A percentile compares a stretch with the other conserved stretches of the same genome.
These are phyloP conservation scores for Melanotaenia nigrans DNA, from an alignment of 2,797 vertebrate species.

Conservation along the genomic window DNA sequence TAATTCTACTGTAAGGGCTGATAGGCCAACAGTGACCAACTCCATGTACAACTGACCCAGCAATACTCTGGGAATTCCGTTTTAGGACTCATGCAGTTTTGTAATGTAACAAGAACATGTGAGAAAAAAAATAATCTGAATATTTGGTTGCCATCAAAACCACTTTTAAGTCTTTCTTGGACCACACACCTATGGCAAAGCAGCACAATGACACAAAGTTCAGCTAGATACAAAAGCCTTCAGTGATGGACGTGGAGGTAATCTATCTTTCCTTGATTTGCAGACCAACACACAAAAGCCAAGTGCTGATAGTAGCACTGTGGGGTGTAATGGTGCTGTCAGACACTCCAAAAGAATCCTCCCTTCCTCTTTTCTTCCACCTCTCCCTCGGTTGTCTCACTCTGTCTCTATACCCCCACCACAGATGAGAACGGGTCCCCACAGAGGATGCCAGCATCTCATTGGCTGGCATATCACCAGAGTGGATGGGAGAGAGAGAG, in stretches of 20 bases:
- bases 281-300: constrained; percentile 74
- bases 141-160: neutral
- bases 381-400: constrained; percentile 24
- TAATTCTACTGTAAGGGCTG: constrained; percentile 62
- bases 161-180: constrained; percentile 17
- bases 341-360: constrained; percentile 65
- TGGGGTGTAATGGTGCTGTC: constrained; percentile 76
- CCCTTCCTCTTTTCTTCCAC: constrained; percentile 19
- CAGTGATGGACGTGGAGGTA: constrained; percentile 55
- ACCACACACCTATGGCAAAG: constrained; percentile 27
- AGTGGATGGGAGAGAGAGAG: constrained; percentile 60
- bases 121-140: constrained; percentile 6
- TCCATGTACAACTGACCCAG: constrained; percentile 25
- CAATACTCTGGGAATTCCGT: constrained; percentile 26
- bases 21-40: constrained; percentile 40
- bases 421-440: constrained; percentile 73
- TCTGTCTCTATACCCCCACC: constrained; percentile 41
- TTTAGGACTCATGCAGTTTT: neutral
- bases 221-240: constrained; percentile 60
- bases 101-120: neutral
- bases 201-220: constrained; percentile 32
- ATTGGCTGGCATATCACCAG: constrained; percentile 77
- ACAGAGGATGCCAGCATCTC: constrained; percentile 72
- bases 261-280: constrained; percentile 72
- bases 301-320: constrained; percentile 73